A percentile compares a stretch with the other conserved stretches of the same genome.
These are phyloP conservation scores for Takifugu rubripes DNA, from an alignment of 2,797 vertebrate genomes.

Conservation along the genomic window DNA sequence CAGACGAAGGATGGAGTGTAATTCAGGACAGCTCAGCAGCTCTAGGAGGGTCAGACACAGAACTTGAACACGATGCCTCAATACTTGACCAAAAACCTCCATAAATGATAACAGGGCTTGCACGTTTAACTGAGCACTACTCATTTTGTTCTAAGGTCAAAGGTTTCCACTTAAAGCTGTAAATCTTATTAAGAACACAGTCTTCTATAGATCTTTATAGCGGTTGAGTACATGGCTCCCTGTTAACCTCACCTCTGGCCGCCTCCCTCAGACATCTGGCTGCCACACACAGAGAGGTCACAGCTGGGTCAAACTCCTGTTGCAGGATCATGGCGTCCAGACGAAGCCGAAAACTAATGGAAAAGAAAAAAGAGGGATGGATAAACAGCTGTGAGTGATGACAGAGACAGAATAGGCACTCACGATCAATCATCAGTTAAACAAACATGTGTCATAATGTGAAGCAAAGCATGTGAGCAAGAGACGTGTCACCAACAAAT, in stretches of 20 bases:
- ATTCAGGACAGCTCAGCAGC: constrained; percentile 78
- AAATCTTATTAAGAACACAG: constrained; percentile 24
- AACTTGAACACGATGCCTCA: constrained; percentile 24
- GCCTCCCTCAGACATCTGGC: constrained; percentile 82
- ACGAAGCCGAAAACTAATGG: constrained; percentile 76
- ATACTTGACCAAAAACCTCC: constrained; percentile 8
- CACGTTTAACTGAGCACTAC: too few relatives aligned
- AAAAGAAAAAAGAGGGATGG: constrained; percentile 32
- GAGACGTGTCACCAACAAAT: constrained; percentile 2
- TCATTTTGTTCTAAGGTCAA: constrained; percentile 6
- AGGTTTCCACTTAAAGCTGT: constrained; percentile 12
- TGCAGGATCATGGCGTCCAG: constrained; percentile 83
- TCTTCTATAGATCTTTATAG: constrained; percentile 26
- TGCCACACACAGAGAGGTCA: constrained; percentile 82
- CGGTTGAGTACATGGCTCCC: constrained; percentile 43
- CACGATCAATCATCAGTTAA: constrained; percentile 47
- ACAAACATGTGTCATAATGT: constrained; percentile 36
- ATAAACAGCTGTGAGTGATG: constrained; percentile 31
- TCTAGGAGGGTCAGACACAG: constrained; percentile 57
- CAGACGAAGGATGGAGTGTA: constrained; percentile 80
- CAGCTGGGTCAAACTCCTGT: constrained; percentile 82
- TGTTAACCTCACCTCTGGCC: constrained; percentile 77
- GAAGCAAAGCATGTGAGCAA: constrained; percentile 9
- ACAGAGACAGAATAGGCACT: constrained; percentile 33
- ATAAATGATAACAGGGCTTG: not conserved